Base-by-base conservation (phyloP, 2,113 vertebrate genomes). In the Potamarius usumacintae region DNA sequence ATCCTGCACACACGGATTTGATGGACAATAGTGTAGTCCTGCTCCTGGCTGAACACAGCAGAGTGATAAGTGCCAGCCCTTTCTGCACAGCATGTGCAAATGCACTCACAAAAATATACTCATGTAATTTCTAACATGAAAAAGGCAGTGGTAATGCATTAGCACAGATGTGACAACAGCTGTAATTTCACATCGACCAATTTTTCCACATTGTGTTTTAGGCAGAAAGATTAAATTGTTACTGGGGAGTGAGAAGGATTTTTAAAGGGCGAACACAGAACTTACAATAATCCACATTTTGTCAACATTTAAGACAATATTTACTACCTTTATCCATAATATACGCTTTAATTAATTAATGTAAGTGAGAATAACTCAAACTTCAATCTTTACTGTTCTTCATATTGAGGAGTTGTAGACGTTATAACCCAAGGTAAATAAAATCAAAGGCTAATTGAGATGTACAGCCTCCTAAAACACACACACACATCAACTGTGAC, bases 91-190 rank as follows among this genome's bases (percentile, higher is more conserved):
- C 74, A 86, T 87, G 86, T 20, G 22, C 60, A 78, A 87, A n/a
- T 2, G 42, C 50, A 63, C 69, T 87, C 58, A 57, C 25, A 87
- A 67, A 42, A 87, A n/a, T 65, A 77, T 76, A 76, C 60, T 87
- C 86, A 65, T 88, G 81, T 88, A 22, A 74, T 52, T 34, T 84
- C 65, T 18, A 17, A 86, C 80, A 67, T 80, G 55, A 81, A 86
- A 8, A 15, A 72, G 74, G 48, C 74, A 80, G 27, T 53, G 71
- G 18, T 25, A 77, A 60, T 86, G 89, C 89, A 86, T 86, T 90
- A 88, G 15, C 84, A 88, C 60, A 71, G 18, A 88, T 10, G 79
- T 86, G 89, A 79, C 42, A 88, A 86, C 82, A 7, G 67, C 62
- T 22, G 22, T 88, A 63, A 82, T 72, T 82, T 72, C 62, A 82